phyloP scores from a whole-genome alignment of 2,888 invertebrate genomes.

The Eupithecia subfuscata region DNA sequence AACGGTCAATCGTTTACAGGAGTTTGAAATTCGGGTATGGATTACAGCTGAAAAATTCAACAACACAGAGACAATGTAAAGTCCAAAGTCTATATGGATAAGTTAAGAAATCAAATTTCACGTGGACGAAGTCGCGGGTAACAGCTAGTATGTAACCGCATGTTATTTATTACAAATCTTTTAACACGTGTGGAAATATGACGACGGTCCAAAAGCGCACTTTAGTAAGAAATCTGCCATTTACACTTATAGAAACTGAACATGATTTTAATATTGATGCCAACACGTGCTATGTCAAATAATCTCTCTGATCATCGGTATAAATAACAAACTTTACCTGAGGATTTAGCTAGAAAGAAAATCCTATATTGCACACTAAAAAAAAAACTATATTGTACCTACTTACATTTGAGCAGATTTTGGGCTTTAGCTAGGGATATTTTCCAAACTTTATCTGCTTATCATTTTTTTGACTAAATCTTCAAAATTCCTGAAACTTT shows the following conservation, averaged over 20 bases:
- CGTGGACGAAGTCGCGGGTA: background rate
- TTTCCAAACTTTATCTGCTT: background rate
- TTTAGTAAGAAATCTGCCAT: background rate
- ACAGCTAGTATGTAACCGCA: background rate
- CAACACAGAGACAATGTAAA: too few relatives aligned
- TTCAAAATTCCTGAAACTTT: background rate
- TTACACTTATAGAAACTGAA: background rate
- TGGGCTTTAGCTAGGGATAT: background rate
- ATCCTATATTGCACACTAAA: background rate
- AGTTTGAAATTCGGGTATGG: too few relatives aligned
- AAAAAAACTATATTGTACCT: background rate
- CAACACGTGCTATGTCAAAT: constrained; percentile 30
- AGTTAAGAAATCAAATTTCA: too few relatives aligned
- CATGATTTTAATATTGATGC: constrained; percentile 34
- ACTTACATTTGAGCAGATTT: background rate
- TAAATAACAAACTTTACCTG: background rate
- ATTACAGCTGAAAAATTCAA: too few relatives aligned
- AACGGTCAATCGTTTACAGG: too few relatives aligned
- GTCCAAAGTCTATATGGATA: too few relatives aligned
- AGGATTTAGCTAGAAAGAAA: background rate
- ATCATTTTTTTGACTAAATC: background rate
- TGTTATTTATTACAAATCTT: background rate
- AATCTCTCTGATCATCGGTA: background rate
- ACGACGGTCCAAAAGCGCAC: background rate
- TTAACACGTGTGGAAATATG: background rate